Percentiles rank a stretch among this genome's conserved stretches.
Evolutionary conservation across 2,797 vertebrate genomes (phyloP).

Genomic region (Galago senegalensis): DNA sequence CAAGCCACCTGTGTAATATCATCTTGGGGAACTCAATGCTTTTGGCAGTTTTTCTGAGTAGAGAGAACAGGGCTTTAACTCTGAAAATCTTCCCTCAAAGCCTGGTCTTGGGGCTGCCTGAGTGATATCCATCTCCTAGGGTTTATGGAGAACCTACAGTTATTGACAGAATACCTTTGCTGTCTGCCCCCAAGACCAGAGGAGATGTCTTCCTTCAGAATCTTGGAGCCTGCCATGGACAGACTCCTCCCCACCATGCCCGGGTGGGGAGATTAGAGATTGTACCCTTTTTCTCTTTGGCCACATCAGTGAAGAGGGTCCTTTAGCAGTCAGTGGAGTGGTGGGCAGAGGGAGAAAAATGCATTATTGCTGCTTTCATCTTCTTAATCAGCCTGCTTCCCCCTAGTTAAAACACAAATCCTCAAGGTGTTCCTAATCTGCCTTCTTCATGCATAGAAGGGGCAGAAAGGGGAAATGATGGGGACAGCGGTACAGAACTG

Average conservation of each 20-base stretch:
- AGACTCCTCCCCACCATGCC: background rate
- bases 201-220: background rate
- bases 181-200: background rate
- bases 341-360: background rate
- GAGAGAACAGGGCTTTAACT: background rate
- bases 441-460: background rate
- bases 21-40: background rate
- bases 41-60: background rate
- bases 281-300: background rate
- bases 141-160: background rate
- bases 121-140: background rate
- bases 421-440: background rate
- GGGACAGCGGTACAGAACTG: background rate
- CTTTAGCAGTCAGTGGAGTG: background rate
- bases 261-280: background rate
- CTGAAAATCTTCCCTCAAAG: background rate
- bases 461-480: background rate
- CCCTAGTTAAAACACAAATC: background rate
- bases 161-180: background rate
- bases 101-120: background rate
- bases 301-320: background rate
- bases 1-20: background rate
- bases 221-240: background rate
- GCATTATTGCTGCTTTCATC: background rate
- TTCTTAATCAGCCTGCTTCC: background rate